Evolutionary conservation across 2,888 invertebrate species (phyloP), one percentile per base, ranked within the genome.

Genomic region (Sinelater perroti): DNA sequence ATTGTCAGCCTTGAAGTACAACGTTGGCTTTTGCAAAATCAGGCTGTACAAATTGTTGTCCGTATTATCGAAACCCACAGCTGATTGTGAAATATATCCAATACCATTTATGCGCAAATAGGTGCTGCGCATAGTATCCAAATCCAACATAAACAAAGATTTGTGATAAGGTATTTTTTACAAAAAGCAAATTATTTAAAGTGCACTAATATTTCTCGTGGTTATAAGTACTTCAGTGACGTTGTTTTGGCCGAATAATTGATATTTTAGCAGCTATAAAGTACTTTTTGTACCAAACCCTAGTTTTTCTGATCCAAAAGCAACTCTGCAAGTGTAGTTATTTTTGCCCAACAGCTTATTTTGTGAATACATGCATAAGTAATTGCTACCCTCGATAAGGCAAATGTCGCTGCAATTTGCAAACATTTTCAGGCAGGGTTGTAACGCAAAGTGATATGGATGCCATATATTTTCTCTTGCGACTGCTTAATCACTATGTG

Each of bases 391-490:
- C 1, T 83, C 83, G 44, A 93, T 76, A 21, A 95, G 78, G 69
- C 95, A 95, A 16, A 95, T 76, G 71, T 94, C 89, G 1, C 87
- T 86, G 73, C 95, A 95, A 8, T 79, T 78, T 13, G 83, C 79
- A 4, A 75, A 66, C 13, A 74, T 85, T 2, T 67, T 57, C 3
- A 67, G 70, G n/a, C 77, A 73, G 1, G 79, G 80, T 11, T 66
- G 64, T 58, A 88, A 75, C 0, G 86, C 80, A 0, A 88, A 85
- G 73, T 94, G 93, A 93, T 82, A 67, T 90, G 87, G 33, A 94
- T 81, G 1, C 89, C 89, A 80, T 83, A 80, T 33, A 85, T 81
- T 67, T 72, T 73, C 10, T 79, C 75, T 64, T 78, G 77, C 14
- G 78, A 77, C 63, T 85, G 83, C 33, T 81, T 81, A 0, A 84